These are phyloP conservation scores for Chromoteleia sp. DNA, from an alignment of 2,888 invertebrate species.

Conservation along the genomic window DNA sequence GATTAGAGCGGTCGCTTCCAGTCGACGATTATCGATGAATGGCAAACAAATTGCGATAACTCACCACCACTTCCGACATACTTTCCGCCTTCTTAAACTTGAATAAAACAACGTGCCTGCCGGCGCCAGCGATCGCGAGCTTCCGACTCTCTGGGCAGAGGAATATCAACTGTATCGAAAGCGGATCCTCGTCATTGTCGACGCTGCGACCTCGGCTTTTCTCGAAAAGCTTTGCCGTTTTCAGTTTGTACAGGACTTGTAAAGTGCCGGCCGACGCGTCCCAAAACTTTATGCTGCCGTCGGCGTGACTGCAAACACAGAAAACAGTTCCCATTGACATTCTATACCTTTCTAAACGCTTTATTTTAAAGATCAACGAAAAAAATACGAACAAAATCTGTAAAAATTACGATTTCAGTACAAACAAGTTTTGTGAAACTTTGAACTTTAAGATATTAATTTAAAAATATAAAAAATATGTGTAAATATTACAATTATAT, in stretches of 20 bases:
- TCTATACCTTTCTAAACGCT: background rate
- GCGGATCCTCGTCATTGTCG: conserved; percentile 93
- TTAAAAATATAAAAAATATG: too few relatives aligned
- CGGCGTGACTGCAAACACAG: conserved; percentile 92
- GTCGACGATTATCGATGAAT: conserved; percentile 20
- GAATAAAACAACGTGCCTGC: conserved; percentile 97
- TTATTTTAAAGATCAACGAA: background rate
- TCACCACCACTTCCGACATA: conserved; percentile 91
- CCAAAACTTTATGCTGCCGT: conserved; percentile 99
- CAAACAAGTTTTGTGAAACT: too few relatives aligned
- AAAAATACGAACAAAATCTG: background rate
- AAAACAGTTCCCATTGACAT: conserved; percentile 16
- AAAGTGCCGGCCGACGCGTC: conserved; percentile 98
- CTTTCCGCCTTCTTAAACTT: conserved; percentile 97
- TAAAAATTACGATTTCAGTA: background rate
- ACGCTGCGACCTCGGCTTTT: conserved; percentile 88
- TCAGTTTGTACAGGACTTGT: conserved; percentile 98
- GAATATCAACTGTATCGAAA: conserved; percentile 95
- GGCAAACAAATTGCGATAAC: conserved; percentile 48
- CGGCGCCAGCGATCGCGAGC: conserved; percentile 95
- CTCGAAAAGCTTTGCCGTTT: conserved; percentile 96
- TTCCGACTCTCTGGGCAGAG: conserved; percentile 97
- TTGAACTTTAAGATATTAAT: too few relatives aligned
- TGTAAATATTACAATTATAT: too few relatives aligned
- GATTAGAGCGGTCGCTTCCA: background rate